These are phyloP conservation scores for Neodontobutis hainanensis DNA, from an alignment of 2,113 vertebrate species.

Conservation along the genomic window DNA sequence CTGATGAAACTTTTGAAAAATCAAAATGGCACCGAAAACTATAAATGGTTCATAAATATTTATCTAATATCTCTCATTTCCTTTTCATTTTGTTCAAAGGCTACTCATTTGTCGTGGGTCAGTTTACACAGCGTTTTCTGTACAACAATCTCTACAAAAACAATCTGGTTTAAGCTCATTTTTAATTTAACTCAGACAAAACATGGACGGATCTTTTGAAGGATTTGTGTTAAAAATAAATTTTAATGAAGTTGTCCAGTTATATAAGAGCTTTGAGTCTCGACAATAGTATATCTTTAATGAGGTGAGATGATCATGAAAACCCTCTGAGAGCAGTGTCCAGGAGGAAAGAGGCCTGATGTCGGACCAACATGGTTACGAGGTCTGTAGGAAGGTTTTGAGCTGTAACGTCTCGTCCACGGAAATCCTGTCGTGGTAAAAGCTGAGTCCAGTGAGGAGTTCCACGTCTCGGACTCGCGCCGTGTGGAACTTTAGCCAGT, in stretches of 20 bases:
- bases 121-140: neutral
- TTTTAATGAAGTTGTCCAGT: too few relatives aligned
- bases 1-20: too few relatives aligned
- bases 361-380: constrained; percentile 41
- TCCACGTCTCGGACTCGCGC: constrained; percentile 91
- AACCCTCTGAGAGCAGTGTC: too few relatives aligned
- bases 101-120: neutral
- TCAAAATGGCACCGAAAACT: too few relatives aligned
- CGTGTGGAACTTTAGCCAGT: constrained; percentile 83
- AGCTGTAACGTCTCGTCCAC: constrained; percentile 86
- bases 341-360: too few relatives aligned
- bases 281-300: neutral
- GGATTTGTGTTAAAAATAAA: neutral
- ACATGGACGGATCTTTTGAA: neutral
- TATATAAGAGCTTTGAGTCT: too few relatives aligned
- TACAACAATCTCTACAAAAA: neutral
- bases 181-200: neutral
- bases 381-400: constrained; percentile 86
- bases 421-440: constrained; percentile 85
- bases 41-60: too few relatives aligned
- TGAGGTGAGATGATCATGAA: neutral
- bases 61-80: too few relatives aligned
- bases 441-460: constrained; percentile 91
- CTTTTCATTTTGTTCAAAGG: neutral
- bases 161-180: neutral